Evolutionary conservation across 2,113 vertebrate genomes (phyloP).

Genomic region (Melanerpes formicivorus): DNA sequence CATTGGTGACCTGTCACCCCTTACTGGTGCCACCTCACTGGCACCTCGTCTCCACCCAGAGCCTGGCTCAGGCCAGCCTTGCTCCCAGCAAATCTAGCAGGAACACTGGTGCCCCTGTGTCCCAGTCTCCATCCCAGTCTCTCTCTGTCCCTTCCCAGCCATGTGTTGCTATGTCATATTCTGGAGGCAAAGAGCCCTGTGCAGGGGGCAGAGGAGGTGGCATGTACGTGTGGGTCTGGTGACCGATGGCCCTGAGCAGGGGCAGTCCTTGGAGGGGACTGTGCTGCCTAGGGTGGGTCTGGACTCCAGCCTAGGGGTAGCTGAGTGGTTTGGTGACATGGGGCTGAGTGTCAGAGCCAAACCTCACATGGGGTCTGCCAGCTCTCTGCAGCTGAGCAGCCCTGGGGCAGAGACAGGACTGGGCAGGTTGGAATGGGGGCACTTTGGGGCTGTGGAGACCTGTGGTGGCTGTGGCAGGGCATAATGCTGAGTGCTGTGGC

Average conservation of each 20-base stretch:
- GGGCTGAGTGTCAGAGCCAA: rapidly evolving
- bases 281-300: not conserved
- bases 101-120: not conserved
- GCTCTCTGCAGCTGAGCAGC: not conserved
- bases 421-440: not conserved
- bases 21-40: not conserved
- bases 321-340: rapidly evolving
- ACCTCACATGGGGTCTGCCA: rapidly evolving
- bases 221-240: rapidly evolving
- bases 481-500: rapidly evolving
- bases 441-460: not conserved
- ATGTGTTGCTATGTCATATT: rapidly evolving
- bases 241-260: not conserved
- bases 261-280: not conserved
- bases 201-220: not conserved
- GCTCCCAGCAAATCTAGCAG: rapidly evolving
- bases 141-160: not conserved
- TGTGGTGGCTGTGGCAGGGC: not conserved
- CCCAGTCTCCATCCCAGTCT: not conserved
- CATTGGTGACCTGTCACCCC: not conserved
- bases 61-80: not conserved
- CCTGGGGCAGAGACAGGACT: not conserved
- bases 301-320: not conserved
- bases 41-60: not conserved
- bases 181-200: not conserved